These are phyloP conservation scores for Hymenochirus boettgeri DNA, from an alignment of 2,113 vertebrate species.

Conservation along the genomic window DNA sequence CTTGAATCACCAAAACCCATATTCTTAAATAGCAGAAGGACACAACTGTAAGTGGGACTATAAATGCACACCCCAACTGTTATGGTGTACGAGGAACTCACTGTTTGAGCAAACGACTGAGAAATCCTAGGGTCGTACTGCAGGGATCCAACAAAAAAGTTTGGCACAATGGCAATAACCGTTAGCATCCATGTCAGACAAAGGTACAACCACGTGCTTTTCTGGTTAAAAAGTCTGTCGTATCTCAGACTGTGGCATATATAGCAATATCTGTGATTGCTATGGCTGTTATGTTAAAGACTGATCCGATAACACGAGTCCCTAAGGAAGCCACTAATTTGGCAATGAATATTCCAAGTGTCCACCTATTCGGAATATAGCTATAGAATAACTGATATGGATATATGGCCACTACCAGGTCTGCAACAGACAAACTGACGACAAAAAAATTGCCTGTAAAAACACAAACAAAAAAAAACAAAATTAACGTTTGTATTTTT, in stretches of 20 bases:
- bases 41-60: constrained; percentile 68
- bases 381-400: constrained; percentile 73
- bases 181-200: constrained; percentile 71
- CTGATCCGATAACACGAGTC: constrained; percentile 72
- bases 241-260: constrained; percentile 79
- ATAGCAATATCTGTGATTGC: constrained; percentile 82
- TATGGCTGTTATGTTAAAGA: constrained; percentile 77
- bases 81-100: constrained; percentile 65
- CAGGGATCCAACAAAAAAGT: constrained; percentile 71
- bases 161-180: constrained; percentile 70
- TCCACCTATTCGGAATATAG: constrained; percentile 75
- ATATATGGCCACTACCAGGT: constrained; percentile 74
- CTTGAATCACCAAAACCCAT: constrained; percentile 73
- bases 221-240: constrained; percentile 66
- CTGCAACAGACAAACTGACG: constrained; percentile 73
- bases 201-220: constrained; percentile 70
- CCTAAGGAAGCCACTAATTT: constrained; percentile 72
- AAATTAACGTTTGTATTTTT: background rate
- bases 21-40: constrained; percentile 74
- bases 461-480: constrained; percentile 25
- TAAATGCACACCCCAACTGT: constrained; percentile 75
- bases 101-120: constrained; percentile 71
- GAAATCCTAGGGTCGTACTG: constrained; percentile 73
- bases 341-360: constrained; percentile 75
- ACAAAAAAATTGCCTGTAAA: constrained; percentile 78